Conservation (phyloP, 1,140 invertebrate genomes). For the Panagrolaimus sp. region DNA sequence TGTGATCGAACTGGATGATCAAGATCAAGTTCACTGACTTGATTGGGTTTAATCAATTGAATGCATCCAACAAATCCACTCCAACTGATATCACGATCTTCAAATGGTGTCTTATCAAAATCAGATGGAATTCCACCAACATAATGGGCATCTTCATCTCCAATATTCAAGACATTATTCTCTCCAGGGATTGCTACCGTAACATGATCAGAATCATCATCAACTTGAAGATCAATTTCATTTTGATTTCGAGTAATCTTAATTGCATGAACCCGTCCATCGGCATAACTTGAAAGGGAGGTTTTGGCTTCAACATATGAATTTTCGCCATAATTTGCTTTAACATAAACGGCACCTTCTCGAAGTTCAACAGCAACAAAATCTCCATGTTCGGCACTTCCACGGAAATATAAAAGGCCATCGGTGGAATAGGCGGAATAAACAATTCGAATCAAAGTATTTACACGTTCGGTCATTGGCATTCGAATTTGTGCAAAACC, state of each 20-base stretch:
- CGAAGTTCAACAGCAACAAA: slow-evolving; percentile 50
- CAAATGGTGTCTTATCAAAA: slow-evolving; percentile 38
- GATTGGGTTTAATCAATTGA: slow-evolving; percentile 53
- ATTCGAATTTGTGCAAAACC: slow-evolving; percentile 54
- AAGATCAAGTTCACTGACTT: slow-evolving; percentile 53
- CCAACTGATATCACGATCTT: slow-evolving; percentile 45
- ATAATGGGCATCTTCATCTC: slow-evolving; percentile 48
- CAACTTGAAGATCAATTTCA: slow-evolving; percentile 51
- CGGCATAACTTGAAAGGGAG: slow-evolving; percentile 40
- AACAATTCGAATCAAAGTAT: slow-evolving; percentile 45
- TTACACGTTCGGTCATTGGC: slow-evolving; percentile 47
- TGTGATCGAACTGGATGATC: slow-evolving; percentile 54
- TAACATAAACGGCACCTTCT: slow-evolving; percentile 47
- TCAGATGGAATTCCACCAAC: slow-evolving; percentile 54
- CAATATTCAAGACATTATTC: slow-evolving; percentile 22
- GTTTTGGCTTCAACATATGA: slow-evolving; percentile 43
- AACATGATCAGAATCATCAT: slow-evolving; percentile 28
- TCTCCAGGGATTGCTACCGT: slow-evolving; percentile 27
- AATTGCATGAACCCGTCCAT: slow-evolving; percentile 51
- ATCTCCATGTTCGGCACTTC: slow-evolving; percentile 47
- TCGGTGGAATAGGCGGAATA: slow-evolving; percentile 56
- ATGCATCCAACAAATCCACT: slow-evolving; percentile 59
- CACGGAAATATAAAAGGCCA: slow-evolving; percentile 58
- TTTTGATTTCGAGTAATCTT: slow-evolving; percentile 47
- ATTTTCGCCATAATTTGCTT: slow-evolving; percentile 47